Evolutionary conservation across 23 tunicate species (phyloP), one percentile per base, ranked within the genome.

Genomic region (Halocynthia aurantium): DNA sequence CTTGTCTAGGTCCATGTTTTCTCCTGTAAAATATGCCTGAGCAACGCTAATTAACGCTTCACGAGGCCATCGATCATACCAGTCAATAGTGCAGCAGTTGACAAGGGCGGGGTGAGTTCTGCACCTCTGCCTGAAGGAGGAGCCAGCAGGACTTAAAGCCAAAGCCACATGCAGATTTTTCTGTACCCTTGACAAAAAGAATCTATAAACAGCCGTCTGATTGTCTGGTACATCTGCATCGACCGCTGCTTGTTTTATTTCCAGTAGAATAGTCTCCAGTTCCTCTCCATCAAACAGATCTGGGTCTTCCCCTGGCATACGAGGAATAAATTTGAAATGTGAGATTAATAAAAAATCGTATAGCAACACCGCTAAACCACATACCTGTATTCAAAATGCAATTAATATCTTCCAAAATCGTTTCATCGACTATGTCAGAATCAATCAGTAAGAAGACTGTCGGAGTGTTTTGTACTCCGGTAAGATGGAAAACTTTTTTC

Each of bases 41-140:
- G 98, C 98, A 6, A 92, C 92, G 70, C 92, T 83, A 53, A 83
- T 79, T 6, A 92, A 83, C n/a, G 98, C 98, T 22, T 81, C 88
- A 52, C 80, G 67, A 22, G 98, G 98, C 98, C 98, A 92, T 69
- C 85, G 68, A 76, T 92, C 92, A 80, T 82, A 92, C 98, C 98
- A 92, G 67, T 92, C 98, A 40, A 92, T 92, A 10, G 98, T 92
- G 85, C 98, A 92, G 78, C 98, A 92, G 81, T 92, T 92, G 63
- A 92, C 85, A 21, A 92, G 77, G n/a, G 98, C 91, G 8, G 98
- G 98, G 49, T 92, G 98, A 60, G 85, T 86, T 61, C 98, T 69
- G 66, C 91, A 86, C 58, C 92, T 76, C 22, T 83, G 83, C 21
- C 92, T 61, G 75, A 92, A 92, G 8, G 76, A 70, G 8, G 82